Base-by-base conservation (phyloP, 1,140 invertebrate genomes). In the Antheraea mylitta region DNA sequence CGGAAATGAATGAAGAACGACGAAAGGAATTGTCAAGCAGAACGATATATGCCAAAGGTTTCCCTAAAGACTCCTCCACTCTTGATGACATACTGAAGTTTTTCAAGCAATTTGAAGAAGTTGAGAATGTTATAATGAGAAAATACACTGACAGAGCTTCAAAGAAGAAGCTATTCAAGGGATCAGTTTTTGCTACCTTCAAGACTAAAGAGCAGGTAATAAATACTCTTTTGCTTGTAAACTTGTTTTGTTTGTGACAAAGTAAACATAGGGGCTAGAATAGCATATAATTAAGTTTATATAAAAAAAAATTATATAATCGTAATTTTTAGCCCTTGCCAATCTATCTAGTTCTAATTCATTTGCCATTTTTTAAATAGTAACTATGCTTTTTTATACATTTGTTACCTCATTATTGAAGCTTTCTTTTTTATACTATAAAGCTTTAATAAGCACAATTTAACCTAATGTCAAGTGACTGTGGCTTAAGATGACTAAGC, bases 41-140 rank as follows among this genome's bases (percentile, higher is more conserved):
- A 68, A 97, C 97, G 63, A 93, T 97, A 19, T 99, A 99, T 91
- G 94, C 95, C 37, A 99, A 99, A 94, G 97, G 97, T 59, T 99
- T 99, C 81, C 96, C 97, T 2, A 87, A 94, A 64, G 95, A 96
- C 19, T 89, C 92, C 0, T 89, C 92, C 0, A 93, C 92, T 9
- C 93, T 99, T 13, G 95, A 97, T 79, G 93, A 95, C 0, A 85
- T 99, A 3, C 93, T 97, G 58, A 93, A 94, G 61, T 98, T 95
- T 89, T 96, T 98, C 75, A 94, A 94, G 67, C 85, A 93, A 37
- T 95, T 93, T 90, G 95, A 96, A 11, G 93, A 95, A 62, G 93
- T 96, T 48, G 96, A 98, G 61, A 96, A 96, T 82, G 92, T 99
- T 53, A 90, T 95, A 78, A 96, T 97, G 94, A 94, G 96, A 73